Percentiles rank a stretch among this genome's conserved stretches.
Evolutionary conservation across 2,797 vertebrate species (phyloP).

Genomic region (Caiman crocodilus): DNA sequence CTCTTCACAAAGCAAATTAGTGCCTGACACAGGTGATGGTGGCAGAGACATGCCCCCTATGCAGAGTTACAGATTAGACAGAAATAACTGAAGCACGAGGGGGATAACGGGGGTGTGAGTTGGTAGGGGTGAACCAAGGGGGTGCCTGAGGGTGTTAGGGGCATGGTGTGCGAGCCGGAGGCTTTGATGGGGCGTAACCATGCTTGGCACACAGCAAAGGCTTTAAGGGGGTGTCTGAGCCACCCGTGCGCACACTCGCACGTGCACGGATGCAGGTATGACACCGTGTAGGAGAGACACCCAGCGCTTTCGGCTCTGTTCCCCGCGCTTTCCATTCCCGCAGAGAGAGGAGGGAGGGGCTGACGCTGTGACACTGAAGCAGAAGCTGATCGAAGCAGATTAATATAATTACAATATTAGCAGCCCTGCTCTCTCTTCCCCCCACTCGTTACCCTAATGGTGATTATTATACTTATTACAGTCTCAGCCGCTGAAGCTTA

Average conservation of each 20-base stretch:
- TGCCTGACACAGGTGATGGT: background rate
- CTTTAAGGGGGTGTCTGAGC: background rate
- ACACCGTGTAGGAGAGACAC: background rate
- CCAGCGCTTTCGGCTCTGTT: background rate
- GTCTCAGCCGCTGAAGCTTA: conserved; percentile 47
- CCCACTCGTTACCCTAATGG: conserved; percentile 38
- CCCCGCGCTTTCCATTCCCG: background rate
- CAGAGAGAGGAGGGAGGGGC: background rate
- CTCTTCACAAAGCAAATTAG: background rate
- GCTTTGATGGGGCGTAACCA: too few species aligned
- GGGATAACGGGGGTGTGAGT: background rate
- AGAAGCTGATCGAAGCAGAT: conserved; percentile 15
- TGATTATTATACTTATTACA: conserved; percentile 61
- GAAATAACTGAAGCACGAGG: background rate
- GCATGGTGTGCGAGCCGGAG: background rate
- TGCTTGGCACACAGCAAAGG: background rate
- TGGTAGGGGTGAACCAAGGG: background rate
- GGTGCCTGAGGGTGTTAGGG: background rate
- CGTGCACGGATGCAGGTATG: background rate
- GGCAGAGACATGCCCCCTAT: too few species aligned
- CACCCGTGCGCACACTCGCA: too few species aligned
- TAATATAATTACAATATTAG: conserved; percentile 18
- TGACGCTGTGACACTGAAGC: background rate
- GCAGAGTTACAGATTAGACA: background rate
- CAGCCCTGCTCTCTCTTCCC: conserved; percentile 8